A percentile compares a stretch with the other conserved stretches of the same genome.
phyloP scores from a whole-genome alignment of 2,113 vertebrate genomes.

The Notiomystis cincta region DNA sequence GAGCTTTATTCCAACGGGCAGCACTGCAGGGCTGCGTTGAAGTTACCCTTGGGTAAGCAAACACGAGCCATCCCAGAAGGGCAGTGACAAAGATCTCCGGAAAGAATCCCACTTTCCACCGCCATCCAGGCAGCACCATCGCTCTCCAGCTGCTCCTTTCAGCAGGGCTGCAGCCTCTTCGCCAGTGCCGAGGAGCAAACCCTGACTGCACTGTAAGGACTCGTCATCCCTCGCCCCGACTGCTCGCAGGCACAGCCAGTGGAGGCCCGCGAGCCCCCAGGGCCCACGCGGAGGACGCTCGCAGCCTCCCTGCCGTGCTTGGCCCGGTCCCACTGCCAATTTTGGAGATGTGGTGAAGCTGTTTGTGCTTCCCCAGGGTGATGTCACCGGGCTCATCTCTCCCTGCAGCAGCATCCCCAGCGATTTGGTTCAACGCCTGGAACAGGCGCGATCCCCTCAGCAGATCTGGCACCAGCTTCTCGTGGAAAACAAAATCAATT shows the following conservation, averaged over 20 bases:
- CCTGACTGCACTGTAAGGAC: fast-evolving
- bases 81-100: background rate
- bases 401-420: background rate
- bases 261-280: fast-evolving
- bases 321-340: fast-evolving
- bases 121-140: fast-evolving
- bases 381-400: background rate
- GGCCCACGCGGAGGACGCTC: background rate
- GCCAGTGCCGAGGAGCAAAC: background rate
- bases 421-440: fast-evolving
- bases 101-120: background rate
- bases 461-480: background rate
- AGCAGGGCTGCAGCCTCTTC: background rate
- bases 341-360: background rate
- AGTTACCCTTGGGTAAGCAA: background rate
- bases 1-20: background rate
- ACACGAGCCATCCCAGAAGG: background rate
- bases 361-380: background rate
- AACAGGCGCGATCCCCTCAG: background rate
- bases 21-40: background rate
- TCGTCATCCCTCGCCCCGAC: background rate
- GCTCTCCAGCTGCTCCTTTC: background rate
- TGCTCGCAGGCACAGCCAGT: background rate
- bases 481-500: background rate
- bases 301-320: fast-evolving